Base-by-base conservation (phyloP, 2,113 vertebrate genomes). In the Elephas maximus region DNA sequence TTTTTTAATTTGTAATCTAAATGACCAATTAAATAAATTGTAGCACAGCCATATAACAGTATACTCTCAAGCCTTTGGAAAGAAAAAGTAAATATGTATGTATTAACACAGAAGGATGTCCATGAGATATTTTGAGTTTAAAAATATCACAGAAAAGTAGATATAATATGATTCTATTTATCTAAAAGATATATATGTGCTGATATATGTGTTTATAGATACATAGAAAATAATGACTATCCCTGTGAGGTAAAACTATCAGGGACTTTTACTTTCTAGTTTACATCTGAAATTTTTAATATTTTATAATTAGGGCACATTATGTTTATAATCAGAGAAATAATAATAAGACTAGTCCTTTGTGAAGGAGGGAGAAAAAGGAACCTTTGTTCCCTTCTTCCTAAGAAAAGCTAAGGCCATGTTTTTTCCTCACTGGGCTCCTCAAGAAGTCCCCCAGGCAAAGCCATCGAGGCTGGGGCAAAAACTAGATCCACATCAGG, bases 291-390 rank as follows among this genome's bases (percentile, higher is more conserved):
- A 87, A 33, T 67, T 33, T 89, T 48, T 74, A 79, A 8, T 48
- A 80, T 77, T 83, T 95, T 76, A 80, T 83, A 95, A 83, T 89
- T 37, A 93, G 33, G 5, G 83, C 3, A 57, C 62, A n/a, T 63
- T 51, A 76, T 53, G 74, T 71, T 79, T 94, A 90, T 60, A 81
- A 78, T 88, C 48, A 94, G 84, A 94, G 91, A 41, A 63, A 65
- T 78, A 94, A 78, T 37, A 37, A 45, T 33, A 93, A 9, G 44
- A 14, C 8, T 20, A 63, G 28, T 24, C 10, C 37, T 10, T 41
- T 81, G 9, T 44, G 2, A 41, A n/a, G 15, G 26, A 93, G 37
- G 79, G 21, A 76, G 37, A 62, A 88, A 45, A 33, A 41, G 6
- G 21, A 30, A 23, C 20, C n/a, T 74, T 5, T 18, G 6, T 63